Evolutionary conservation across 2,113 vertebrate species (phyloP), one percentile per base, ranked within the genome.

Genomic region (Centrocercus urophasianus): DNA sequence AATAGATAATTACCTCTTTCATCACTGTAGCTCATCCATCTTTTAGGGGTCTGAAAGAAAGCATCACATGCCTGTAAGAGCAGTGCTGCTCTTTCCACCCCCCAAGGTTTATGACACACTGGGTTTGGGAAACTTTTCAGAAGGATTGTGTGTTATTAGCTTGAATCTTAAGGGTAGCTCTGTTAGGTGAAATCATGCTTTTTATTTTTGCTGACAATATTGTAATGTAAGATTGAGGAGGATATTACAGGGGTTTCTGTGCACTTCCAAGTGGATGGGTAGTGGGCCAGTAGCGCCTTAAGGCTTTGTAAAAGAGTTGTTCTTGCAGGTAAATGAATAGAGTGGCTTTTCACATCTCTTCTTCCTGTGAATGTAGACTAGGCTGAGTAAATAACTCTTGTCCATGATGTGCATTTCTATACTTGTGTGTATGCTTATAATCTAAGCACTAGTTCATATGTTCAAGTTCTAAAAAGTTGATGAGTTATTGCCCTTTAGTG

Each of bases 1-100:
- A 92, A 74, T 40, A 77, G 83, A 69, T 96, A 88, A 94, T 94
- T 96, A 80, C 57, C 61, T 92, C 69, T 94, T 95, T 88, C 52
- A 89, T 93, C 70, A 79, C 52, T 92, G 73, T 4, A 81, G 47
- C 61, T 93, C 70, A 84, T 86, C 48, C 54, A 70, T 84, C 60
- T 81, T 77, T 12, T 52, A 57, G 83, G 52, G 86, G 60, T 82
- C 86, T 27, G 43, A 92, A 88, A 28, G 30, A 88, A 32, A 94
- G 63, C 27, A 66, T 90, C n/a, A 36, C 56, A 24, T 32, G 72
- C 24, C 22, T 80, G 19, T 54, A 45, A 80, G 17, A 88, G 30
- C 22, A 57, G 18, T 59, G 56, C 32, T 57, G 27, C 54, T 32
- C 19, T 32, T 19, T 28, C 30, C 30, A 32, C 30, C 18, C 30